These are phyloP conservation scores for Pseudococcus jackbeardsleyi DNA, from an alignment of 2,888 invertebrate species.

Conservation along the genomic window DNA sequence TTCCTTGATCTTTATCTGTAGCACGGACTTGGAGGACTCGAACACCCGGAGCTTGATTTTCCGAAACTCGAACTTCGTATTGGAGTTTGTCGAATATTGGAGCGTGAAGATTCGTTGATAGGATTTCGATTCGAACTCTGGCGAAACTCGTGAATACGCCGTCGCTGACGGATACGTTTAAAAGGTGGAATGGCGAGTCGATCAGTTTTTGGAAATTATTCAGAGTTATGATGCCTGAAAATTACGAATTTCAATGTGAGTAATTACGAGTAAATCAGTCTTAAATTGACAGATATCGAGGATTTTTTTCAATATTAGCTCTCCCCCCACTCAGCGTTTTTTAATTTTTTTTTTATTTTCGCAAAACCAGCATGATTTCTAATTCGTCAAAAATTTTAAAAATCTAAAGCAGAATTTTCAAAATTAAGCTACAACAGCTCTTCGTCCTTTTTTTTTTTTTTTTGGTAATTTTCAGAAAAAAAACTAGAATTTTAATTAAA, in stretches of 20 bases:
- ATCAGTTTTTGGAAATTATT: conserved; percentile 83
- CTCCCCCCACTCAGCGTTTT: too few species aligned
- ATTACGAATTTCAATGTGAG: background rate
- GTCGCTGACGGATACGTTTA: conserved; percentile 96
- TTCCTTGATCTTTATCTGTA: conserved; percentile 74
- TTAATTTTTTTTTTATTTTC: too few species aligned
- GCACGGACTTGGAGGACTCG: conserved; percentile 84
- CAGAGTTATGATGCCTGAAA: conserved; percentile 76
- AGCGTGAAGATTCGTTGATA: conserved; percentile 83
- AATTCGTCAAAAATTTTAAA: too few species aligned
- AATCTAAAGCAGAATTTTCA: too few species aligned
- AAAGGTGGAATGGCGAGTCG: conserved; percentile 76
- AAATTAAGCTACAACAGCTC: too few species aligned
- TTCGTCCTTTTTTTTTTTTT: too few species aligned
- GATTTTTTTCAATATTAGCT: too few species aligned
- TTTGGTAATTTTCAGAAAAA: too few species aligned
- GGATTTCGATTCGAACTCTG: conserved; percentile 81
- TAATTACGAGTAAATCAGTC: too few species aligned
- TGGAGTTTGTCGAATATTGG: conserved; percentile 84
- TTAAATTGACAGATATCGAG: too few species aligned
- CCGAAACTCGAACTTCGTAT: conserved; percentile 84
- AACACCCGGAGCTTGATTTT: conserved; percentile 84
- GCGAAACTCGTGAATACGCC: conserved; percentile 94
- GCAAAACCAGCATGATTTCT: too few species aligned
- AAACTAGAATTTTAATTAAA: too few species aligned